phyloP scores from a whole-genome alignment of 2,797 vertebrate species.

The Dendrocincla fuliginosa region DNA sequence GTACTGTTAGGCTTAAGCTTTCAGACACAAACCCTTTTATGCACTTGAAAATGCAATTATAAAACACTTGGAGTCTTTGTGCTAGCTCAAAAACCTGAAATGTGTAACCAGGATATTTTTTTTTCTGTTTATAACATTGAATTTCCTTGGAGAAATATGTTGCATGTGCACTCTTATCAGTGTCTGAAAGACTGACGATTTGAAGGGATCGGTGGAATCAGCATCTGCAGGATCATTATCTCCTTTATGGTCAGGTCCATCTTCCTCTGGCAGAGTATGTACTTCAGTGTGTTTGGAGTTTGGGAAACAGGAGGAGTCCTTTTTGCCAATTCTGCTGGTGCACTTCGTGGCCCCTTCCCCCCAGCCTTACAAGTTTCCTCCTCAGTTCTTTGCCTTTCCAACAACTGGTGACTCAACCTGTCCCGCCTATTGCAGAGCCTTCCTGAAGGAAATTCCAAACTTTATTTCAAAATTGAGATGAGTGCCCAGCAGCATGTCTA shows the following conservation, averaged over 20 bases:
- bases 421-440: neutral
- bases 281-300: neutral
- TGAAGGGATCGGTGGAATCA: neutral
- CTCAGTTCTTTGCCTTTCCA: neutral
- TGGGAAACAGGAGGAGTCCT: neutral
- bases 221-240: neutral
- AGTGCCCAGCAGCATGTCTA: neutral
- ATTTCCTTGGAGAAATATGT: neutral
- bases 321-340: rapidly evolving
- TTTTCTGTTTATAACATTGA: neutral
- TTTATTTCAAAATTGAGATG: conserved; percentile 1
- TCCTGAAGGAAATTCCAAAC: conserved; percentile 45
- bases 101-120: neutral
- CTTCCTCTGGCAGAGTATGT: rapidly evolving
- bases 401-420: neutral
- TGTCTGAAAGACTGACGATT: neutral
- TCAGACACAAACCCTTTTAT: neutral
- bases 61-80: neutral
- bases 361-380: neutral
- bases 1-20: neutral
- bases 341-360: neutral
- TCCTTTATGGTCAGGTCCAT: neutral
- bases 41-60: neutral
- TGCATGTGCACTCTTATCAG: neutral
- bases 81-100: neutral